phyloP scores from a whole-genome alignment of 2,888 invertebrate genomes.

The Dicycla oo region DNA sequence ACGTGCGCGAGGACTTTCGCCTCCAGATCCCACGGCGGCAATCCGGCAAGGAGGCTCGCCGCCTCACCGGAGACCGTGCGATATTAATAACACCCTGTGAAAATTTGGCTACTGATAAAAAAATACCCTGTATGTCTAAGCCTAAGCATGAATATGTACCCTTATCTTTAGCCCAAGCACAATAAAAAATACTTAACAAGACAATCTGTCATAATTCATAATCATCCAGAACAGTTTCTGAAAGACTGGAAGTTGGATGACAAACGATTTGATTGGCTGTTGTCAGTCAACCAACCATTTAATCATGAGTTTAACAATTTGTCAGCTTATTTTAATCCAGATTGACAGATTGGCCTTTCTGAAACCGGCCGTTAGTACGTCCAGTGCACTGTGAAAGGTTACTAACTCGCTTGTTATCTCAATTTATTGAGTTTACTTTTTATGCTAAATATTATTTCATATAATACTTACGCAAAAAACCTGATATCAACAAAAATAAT shows the following conservation, averaged over 20 bases:
- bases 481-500: not conserved
- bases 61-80: no score
- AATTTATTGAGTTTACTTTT: not conserved
- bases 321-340: not conserved
- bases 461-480: not conserved
- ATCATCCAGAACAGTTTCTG: not conserved
- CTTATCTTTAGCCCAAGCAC: no score
- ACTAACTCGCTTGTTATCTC: not conserved
- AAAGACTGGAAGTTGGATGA: not conserved
- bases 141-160: no score
- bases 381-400: not conserved
- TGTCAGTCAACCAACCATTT: no score
- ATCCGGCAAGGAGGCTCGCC: no score
- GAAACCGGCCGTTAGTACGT: not conserved
- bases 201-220: not conserved
- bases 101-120: no score
- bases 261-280: not conserved
- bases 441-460: no score
- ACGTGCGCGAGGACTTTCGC: no score
- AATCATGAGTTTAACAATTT: no score
- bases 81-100: no score
- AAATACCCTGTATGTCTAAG: no score
- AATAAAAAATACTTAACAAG: not conserved
- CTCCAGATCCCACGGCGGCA: no score
- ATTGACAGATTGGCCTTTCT: not conserved